Evolutionary conservation across 1,140 invertebrate species (phyloP).

Genomic region (Atta colombica): DNA sequence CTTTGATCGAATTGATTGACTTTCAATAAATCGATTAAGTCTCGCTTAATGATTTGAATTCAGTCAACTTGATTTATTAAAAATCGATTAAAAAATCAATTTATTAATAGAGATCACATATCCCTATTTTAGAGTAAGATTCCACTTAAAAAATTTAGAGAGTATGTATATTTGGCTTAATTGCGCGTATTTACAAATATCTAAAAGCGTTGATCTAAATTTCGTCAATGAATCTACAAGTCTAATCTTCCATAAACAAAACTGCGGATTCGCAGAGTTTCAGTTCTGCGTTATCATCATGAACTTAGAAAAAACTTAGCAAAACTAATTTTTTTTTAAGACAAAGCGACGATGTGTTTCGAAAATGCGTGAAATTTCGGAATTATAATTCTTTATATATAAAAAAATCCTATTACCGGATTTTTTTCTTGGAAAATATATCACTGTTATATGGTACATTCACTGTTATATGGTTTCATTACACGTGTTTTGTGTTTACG

Average conservation of each 20-base stretch:
- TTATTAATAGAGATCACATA: too few species aligned
- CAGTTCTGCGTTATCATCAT: neutral
- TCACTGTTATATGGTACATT: neutral
- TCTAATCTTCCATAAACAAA: neutral
- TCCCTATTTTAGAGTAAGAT: too few species aligned
- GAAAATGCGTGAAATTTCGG: neutral
- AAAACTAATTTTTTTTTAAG: neutral
- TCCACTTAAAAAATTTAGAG: too few species aligned
- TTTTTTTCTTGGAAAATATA: neutral
- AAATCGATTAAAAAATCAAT: too few species aligned
- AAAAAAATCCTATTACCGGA: neutral
- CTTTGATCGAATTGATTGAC: too few species aligned
- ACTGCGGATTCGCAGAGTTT: neutral
- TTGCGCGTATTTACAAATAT: neutral
- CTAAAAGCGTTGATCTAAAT: slow-evolving; percentile 12
- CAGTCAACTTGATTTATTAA: too few species aligned
- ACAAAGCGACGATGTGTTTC: neutral
- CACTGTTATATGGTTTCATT: too few species aligned
- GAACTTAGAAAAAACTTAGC: neutral
- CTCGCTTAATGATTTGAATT: too few species aligned
- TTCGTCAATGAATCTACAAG: neutral
- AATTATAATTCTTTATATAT: neutral
- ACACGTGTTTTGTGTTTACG: neutral
- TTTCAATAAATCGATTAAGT: too few species aligned
- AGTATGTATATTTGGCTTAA: neutral